Conservation (phyloP, 1,140 invertebrate genomes). For the Rhizoglyphus robini region DNA sequence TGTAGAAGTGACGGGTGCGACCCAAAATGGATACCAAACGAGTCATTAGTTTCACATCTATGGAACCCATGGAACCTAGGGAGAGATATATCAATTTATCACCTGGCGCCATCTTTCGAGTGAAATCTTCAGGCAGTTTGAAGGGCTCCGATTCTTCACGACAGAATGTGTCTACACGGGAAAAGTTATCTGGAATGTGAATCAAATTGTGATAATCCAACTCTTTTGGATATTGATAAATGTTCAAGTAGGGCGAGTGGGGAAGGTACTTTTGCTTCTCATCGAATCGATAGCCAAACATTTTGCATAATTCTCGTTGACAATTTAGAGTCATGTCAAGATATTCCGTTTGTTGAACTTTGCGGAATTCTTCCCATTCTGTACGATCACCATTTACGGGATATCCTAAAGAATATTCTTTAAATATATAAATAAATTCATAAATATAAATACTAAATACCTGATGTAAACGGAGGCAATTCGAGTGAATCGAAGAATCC, state of each 20-base stretch:
- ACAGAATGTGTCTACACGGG: slow-evolving; percentile 4
- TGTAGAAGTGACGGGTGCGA: neutral
- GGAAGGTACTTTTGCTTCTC: neutral
- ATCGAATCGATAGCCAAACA: neutral
- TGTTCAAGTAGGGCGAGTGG: slow-evolving; percentile 14
- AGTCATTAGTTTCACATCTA: slow-evolving; percentile 18
- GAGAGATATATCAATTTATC: neutral
- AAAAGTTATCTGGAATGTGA: neutral
- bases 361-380: neutral
- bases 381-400: neutral
- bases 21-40: neutral
- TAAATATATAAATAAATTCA: too few relatives aligned
- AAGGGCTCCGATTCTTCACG: slow-evolving; percentile 18
- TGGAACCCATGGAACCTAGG: too few relatives aligned
- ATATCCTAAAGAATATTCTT: slow-evolving; percentile 3
- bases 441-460: too few relatives aligned
- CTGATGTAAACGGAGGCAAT: slow-evolving; percentile 6
- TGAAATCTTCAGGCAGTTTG: neutral
- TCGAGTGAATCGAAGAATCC: neutral
- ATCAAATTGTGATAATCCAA: slow-evolving; percentile 15
- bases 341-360: neutral
- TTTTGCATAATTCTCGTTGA: neutral
- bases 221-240: too few relatives aligned
- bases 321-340: neutral
- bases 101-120: neutral